Evolutionary conservation across 30 jellyfish, hydroid and myxozoan genomes (phyloP).

Genomic region (Cassiopea xamachana): DNA sequence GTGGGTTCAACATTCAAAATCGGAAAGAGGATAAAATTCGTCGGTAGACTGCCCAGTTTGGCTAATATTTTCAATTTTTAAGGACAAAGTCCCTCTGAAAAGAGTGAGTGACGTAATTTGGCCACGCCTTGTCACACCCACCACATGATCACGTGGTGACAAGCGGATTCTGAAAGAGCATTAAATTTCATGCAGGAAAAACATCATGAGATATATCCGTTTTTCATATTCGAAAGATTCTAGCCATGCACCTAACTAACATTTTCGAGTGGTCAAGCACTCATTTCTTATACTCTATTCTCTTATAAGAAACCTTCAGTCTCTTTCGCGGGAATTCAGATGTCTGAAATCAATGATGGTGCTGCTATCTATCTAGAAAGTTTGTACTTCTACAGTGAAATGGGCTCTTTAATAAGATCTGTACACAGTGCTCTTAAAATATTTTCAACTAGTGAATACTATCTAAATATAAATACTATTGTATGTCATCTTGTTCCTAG

Average conservation of each 20-base stretch:
- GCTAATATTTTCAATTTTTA: conserved; percentile 27
- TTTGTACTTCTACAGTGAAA: no score
- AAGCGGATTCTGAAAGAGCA: conserved; percentile 64
- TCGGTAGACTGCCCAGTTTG: conserved; percentile 3
- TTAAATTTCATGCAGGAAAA: conserved; percentile 45
- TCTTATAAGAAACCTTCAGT: no score
- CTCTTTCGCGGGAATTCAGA: no score
- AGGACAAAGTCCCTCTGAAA: conserved; percentile 2
- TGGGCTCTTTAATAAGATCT: no score
- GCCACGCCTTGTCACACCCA: background rate
- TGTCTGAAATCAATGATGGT: no score
- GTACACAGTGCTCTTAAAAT: no score
- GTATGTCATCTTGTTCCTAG: no score
- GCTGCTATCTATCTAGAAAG: no score
- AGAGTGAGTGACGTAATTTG: conserved; percentile 43
- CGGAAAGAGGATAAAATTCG: conserved; percentile 29
- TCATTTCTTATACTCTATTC: no score
- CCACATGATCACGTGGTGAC: conserved; percentile 50
- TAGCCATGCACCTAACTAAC: conserved; percentile 19
- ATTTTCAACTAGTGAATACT: no score
- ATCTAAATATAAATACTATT: no score
- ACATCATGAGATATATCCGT: conserved; percentile 36
- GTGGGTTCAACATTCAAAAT: conserved; percentile 29
- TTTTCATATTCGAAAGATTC: conserved; percentile 61
- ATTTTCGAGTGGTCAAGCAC: no score